A percentile compares a stretch with the other conserved stretches of the same genome.
These are phyloP conservation scores for Heliothis subflexa DNA, from an alignment of 1,140 invertebrate genomes.

Conservation along the genomic window DNA sequence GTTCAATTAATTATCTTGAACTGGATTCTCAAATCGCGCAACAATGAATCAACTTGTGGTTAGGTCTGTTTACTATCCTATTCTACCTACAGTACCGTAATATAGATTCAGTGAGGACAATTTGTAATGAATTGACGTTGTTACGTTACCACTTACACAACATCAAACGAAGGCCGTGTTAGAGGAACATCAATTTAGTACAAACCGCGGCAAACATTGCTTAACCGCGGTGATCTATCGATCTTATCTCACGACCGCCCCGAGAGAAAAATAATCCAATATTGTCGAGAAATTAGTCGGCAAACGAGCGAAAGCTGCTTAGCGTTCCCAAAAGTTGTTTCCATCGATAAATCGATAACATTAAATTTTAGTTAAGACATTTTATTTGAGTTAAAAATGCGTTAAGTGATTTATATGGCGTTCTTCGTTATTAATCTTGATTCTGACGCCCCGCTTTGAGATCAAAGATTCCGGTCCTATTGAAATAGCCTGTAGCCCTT, in stretches of 20 bases:
- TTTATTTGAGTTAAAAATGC: conserved; percentile 49
- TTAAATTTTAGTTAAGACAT: conserved; percentile 49
- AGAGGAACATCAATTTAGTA: conserved; percentile 34
- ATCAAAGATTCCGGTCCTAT: conserved; percentile 40
- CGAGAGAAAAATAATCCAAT: conserved; percentile 38
- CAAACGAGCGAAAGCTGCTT: conserved; percentile 21
- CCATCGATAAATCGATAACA: conserved; percentile 33
- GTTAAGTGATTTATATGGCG: conserved; percentile 49
- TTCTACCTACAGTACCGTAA: neutral
- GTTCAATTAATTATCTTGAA: too few relatives aligned
- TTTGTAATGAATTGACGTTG: conserved; percentile 29
- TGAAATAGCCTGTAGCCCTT: conserved; percentile 33
- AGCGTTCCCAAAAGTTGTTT: neutral
- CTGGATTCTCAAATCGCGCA: too few relatives aligned
- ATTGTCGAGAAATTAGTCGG: conserved; percentile 28
- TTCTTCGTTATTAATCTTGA: conserved; percentile 42
- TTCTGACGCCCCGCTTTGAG: conserved; percentile 13
- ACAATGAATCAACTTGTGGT: neutral
- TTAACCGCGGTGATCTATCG: conserved; percentile 23
- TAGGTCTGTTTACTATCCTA: neutral
- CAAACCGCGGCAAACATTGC: conserved; percentile 32
- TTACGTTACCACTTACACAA: conserved; percentile 18
- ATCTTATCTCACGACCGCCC: conserved; percentile 30
- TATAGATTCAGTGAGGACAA: conserved; percentile 4
- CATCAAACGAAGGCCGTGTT: conserved; percentile 8